These are phyloP conservation scores for Phenganax marumi DNA, from an alignment of 92 coral and sea anemone species.

Conservation along the genomic window DNA sequence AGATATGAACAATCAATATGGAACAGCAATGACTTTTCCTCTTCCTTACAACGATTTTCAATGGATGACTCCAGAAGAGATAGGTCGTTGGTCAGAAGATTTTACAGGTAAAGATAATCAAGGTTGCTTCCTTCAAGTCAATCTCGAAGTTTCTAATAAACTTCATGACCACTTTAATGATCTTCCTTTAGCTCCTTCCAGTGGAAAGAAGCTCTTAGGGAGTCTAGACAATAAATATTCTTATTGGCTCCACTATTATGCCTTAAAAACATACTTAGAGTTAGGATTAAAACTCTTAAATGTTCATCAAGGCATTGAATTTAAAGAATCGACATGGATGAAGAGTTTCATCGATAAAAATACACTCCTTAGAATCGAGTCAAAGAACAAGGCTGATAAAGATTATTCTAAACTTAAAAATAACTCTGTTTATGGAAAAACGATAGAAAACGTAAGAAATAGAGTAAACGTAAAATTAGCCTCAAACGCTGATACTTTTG, in stretches of 20 bases:
- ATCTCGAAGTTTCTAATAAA: constrained; percentile 18
- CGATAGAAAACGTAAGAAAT: too few species aligned
- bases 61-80: too few species aligned
- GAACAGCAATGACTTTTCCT: neutral
- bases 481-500: neutral
- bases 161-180: constrained; percentile 5
- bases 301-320: neutral
- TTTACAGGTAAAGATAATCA: neutral
- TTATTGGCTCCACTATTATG: neutral
- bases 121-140: constrained; percentile 1
- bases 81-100: too few species aligned
- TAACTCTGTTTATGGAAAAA: too few species aligned
- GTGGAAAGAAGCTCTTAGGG: neutral
- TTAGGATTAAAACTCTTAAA: neutral
- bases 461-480: neutral
- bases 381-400: neutral
- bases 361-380: neutral
- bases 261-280: neutral
- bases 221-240: neutral
- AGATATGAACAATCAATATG: too few species aligned
- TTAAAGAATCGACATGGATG: neutral
- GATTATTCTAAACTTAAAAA: neutral
- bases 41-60: neutral
- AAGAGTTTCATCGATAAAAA: neutral
- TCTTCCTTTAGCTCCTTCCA: too few species aligned